These are phyloP conservation scores for Schizopygopsis pylzovi DNA, from an alignment of 2,797 vertebrate genomes.

Conservation along the genomic window DNA sequence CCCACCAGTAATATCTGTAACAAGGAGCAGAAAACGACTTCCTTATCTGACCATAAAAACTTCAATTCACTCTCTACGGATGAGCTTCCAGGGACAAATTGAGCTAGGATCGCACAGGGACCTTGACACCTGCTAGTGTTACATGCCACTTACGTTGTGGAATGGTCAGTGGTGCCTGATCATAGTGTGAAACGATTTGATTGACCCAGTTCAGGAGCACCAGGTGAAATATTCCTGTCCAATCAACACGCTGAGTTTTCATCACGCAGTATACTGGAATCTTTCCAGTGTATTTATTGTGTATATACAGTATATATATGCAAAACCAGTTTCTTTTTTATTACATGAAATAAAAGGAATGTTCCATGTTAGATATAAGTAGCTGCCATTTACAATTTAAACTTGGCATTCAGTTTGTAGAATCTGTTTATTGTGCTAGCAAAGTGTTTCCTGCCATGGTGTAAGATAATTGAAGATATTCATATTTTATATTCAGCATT, in stretches of 20 bases:
- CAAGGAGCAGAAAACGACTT: slow-evolving; percentile 8
- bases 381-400: not conserved
- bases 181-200: slow-evolving; percentile 1
- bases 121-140: slow-evolving; percentile 37
- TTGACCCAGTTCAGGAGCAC: not conserved
- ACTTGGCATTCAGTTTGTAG: not conserved
- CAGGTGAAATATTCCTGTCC: slow-evolving; percentile 23
- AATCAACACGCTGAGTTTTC: not conserved
- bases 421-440: not conserved
- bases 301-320: not conserved
- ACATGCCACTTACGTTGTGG: not conserved
- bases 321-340: not conserved
- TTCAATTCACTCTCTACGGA: slow-evolving; percentile 24
- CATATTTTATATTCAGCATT: not conserved
- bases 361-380: not conserved
- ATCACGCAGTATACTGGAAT: not conserved
- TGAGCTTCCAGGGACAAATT: slow-evolving; percentile 41
- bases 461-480: not conserved
- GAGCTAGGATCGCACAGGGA: slow-evolving; percentile 16
- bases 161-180: slow-evolving; percentile 15
- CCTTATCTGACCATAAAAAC: slow-evolving; percentile 39
- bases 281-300: slow-evolving; percentile 7
- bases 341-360: not conserved
- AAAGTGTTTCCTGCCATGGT: not conserved
- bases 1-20: slow-evolving; percentile 23